Conservation (phyloP, 2,797 vertebrate genomes). For the Merluccius polli region DNA sequence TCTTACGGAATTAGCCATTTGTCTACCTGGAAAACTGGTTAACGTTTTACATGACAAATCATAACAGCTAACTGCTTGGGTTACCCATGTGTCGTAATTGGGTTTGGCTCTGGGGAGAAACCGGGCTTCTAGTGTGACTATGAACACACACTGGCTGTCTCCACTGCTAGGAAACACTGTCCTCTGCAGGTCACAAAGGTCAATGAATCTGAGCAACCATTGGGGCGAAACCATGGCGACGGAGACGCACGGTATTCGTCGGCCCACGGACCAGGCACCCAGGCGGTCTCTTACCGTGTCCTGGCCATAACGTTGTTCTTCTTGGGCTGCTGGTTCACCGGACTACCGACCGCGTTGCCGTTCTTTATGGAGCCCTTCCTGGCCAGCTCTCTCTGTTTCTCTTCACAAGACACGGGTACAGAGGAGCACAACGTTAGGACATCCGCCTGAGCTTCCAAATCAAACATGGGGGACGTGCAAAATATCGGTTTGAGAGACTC, state of each 20-base stretch:
- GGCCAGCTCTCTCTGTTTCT: slow-evolving; percentile 95
- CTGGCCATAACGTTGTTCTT: slow-evolving; percentile 98
- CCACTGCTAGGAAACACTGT: too few relatives aligned
- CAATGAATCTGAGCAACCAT: neutral
- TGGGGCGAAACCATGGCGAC: neutral
- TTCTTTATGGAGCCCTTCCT: slow-evolving; percentile 96
- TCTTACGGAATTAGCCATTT: too few relatives aligned
- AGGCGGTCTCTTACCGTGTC: slow-evolving; percentile 80
- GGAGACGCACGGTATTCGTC: neutral
- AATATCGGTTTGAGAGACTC: neutral
- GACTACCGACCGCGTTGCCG: slow-evolving; percentile 83
- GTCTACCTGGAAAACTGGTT: too few relatives aligned
- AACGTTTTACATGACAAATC: too few relatives aligned
- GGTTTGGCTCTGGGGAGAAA: too few relatives aligned
- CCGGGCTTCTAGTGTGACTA: too few relatives aligned
- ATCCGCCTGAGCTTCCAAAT: neutral
- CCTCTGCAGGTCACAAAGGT: too few relatives aligned
- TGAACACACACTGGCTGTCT: too few relatives aligned
- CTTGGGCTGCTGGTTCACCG: slow-evolving; percentile 97
- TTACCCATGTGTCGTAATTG: too few relatives aligned
- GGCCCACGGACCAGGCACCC: neutral
- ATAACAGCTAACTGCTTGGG: too few relatives aligned
- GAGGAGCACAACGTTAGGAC: neutral
- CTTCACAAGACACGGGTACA: slow-evolving; percentile 58
- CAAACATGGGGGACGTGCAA: neutral